A percentile compares a stretch with the other conserved stretches of the same genome.
These are phyloP conservation scores for Pammene fasciana DNA, from an alignment of 2,888 invertebrate species.

Conservation along the genomic window DNA sequence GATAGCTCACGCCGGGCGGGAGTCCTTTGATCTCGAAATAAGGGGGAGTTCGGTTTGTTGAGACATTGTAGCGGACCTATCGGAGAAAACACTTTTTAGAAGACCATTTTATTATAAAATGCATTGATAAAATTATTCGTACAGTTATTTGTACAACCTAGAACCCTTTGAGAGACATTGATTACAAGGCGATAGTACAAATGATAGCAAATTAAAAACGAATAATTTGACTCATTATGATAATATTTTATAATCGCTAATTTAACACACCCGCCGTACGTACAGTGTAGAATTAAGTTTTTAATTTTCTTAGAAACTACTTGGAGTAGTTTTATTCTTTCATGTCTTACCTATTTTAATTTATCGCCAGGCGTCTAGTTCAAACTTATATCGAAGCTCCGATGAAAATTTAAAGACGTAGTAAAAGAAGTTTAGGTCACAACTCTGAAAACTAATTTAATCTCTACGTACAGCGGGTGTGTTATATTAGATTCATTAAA, in stretches of 20 bases:
- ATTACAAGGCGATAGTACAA: too few relatives aligned
- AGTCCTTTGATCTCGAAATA: conserved; percentile 87
- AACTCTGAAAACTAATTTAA: conserved; percentile 31
- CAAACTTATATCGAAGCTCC: conserved; percentile 9
- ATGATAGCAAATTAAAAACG: too few relatives aligned
- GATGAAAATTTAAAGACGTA: conserved; percentile 27
- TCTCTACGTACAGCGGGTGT: conserved; percentile 21
- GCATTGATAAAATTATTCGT: too few relatives aligned
- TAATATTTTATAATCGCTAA: too few relatives aligned
- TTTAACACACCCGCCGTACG: too few relatives aligned
- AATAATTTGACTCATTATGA: too few relatives aligned
- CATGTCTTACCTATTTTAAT: not conserved
- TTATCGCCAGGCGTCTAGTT: conserved; percentile 12
- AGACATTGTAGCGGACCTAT: conserved; percentile 85
- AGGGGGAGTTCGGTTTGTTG: conserved; percentile 85
- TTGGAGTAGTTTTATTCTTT: too few relatives aligned
- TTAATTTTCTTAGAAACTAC: too few relatives aligned
- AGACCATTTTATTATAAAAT: not conserved
- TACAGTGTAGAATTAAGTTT: too few relatives aligned
- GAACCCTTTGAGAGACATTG: too few relatives aligned
- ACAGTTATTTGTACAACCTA: too few relatives aligned
- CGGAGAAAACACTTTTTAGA: conserved; percentile 49
- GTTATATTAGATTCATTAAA: conserved; percentile 17
- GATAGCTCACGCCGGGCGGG: conserved; percentile 89
- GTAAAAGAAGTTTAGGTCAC: conserved; percentile 29